phyloP scores from a whole-genome alignment of 2,888 invertebrate species.

The Aplocera efformata region DNA sequence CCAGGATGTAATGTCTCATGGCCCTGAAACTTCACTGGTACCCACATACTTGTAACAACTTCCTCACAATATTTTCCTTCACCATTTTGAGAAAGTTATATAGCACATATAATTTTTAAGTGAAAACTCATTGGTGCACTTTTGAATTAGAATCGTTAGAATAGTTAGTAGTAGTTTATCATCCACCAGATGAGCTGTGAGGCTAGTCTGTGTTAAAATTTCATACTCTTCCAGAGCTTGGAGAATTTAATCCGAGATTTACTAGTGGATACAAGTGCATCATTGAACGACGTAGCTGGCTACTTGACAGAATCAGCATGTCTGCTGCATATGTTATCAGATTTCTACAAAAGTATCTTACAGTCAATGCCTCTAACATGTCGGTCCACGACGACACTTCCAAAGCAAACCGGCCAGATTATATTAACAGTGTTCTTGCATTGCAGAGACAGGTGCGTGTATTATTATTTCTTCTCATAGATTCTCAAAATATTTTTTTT shows the following conservation, averaged over 20 bases:
- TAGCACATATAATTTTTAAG: no score
- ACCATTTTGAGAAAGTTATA: no score
- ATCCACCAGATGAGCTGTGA: no score
- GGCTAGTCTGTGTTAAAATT: no score
- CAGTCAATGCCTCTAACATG: conserved; percentile 47
- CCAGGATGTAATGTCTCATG: no score
- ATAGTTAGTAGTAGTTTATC: no score
- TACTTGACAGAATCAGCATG: conserved; percentile 49
- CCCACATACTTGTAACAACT: no score
- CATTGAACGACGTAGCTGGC: conserved; percentile 33
- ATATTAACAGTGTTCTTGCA: conserved; percentile 65
- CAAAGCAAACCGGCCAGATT: conserved; percentile 52
- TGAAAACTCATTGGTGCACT: no score
- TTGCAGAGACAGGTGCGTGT: conserved; percentile 70
- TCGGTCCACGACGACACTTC: conserved; percentile 45
- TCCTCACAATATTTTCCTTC: no score
- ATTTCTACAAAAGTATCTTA: conserved; percentile 46
- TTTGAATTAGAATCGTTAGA: no score
- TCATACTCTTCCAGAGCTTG: conserved; percentile 52
- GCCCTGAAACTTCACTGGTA: no score
- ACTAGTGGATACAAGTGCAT: conserved; percentile 34
- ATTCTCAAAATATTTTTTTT: no score
- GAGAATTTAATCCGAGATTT: conserved; percentile 35
- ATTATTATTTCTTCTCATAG: not conserved
- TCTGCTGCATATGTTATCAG: conserved; percentile 50